phyloP scores from a whole-genome alignment of 2,888 invertebrate genomes.

The Metalampra italica region DNA sequence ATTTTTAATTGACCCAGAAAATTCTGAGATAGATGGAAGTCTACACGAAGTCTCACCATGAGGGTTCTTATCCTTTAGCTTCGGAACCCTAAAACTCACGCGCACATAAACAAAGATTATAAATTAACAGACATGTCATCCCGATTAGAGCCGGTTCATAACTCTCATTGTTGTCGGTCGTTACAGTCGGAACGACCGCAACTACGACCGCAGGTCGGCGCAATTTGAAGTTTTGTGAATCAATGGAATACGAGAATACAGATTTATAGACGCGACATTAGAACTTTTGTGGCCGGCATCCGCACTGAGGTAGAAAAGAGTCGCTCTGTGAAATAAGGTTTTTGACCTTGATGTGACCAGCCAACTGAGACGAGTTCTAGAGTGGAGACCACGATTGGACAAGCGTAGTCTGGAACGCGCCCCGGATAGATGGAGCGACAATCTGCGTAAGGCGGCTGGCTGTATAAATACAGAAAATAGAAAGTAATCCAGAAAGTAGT shows the following conservation, averaged over 20 bases:
- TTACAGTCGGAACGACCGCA: slow-evolving; percentile 5
- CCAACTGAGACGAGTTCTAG: too few relatives aligned
- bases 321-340: neutral
- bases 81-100: neutral
- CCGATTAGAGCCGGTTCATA: slow-evolving; percentile 21
- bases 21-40: too few relatives aligned
- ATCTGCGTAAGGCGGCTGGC: too few relatives aligned
- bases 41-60: too few relatives aligned
- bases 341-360: too few relatives aligned
- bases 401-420: too few relatives aligned
- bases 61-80: too few relatives aligned
- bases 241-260: slow-evolving; percentile 10
- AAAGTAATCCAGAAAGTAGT: too few relatives aligned
- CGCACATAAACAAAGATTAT: slow-evolving; percentile 1
- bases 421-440: too few relatives aligned
- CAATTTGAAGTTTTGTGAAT: slow-evolving; percentile 1
- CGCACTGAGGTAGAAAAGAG: neutral
- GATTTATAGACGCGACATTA: slow-evolving; percentile 9
- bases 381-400: too few relatives aligned
- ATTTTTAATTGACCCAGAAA: too few relatives aligned
- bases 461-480: too few relatives aligned
- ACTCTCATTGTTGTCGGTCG: slow-evolving; percentile 18
- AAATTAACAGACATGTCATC: slow-evolving; percentile 9
- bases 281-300: slow-evolving; percentile 1
- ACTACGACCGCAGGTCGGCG: slow-evolving; percentile 1